Evolutionary conservation across 1,140 invertebrate genomes (phyloP).

Genomic region (Panagrolaimus sp.): DNA sequence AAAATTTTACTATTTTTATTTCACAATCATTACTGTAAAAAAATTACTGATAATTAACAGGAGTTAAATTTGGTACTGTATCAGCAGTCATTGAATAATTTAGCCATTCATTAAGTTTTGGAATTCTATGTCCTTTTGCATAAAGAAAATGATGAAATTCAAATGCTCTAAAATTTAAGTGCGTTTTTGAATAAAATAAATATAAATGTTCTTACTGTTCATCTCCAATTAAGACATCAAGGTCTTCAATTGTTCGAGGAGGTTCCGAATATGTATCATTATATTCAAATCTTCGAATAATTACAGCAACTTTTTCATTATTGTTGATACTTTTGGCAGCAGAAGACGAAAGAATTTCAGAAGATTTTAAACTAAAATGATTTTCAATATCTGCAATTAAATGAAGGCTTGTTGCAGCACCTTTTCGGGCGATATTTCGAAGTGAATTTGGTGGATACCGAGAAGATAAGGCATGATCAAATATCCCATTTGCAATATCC

Average conservation of each 20-base stretch:
- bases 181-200: neutral
- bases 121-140: slow-evolving; percentile 12
- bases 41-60: slow-evolving; percentile 1
- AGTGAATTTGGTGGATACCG: slow-evolving; percentile 29
- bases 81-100: slow-evolving; percentile 10
- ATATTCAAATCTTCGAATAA: slow-evolving; percentile 27
- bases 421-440: slow-evolving; percentile 24
- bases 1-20: too few species aligned
- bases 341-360: neutral
- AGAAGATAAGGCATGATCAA: too few species aligned
- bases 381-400: slow-evolving; percentile 33
- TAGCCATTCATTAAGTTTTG: slow-evolving; percentile 19
- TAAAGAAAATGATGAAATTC: slow-evolving; percentile 19
- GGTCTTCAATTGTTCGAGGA: neutral
- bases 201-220: slow-evolving; percentile 18
- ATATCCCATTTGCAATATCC: too few species aligned
- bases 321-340: neutral
- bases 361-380: slow-evolving; percentile 15
- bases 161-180: slow-evolving; percentile 15
- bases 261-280: neutral
- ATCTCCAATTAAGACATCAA: slow-evolving; percentile 4
- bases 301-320: slow-evolving; percentile 18
- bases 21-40: too few species aligned
- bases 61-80: neutral
- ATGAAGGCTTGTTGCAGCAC: slow-evolving; percentile 25